Conservation (phyloP, 2,888 invertebrate species). For the Keiferia lycopersicella region DNA sequence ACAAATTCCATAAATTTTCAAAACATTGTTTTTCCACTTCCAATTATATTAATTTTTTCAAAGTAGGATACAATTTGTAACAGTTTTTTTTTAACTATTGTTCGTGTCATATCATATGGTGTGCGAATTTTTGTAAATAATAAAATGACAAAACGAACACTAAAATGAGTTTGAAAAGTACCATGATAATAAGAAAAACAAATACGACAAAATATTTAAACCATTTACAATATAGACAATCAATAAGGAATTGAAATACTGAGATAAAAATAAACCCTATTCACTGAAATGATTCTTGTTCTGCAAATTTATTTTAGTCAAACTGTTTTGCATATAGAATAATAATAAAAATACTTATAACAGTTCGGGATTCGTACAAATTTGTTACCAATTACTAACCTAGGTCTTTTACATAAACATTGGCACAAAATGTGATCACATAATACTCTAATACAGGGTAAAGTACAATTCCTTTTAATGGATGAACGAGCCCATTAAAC, state of each 20-base stretch:
- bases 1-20: constrained; percentile 53
- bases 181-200: background rate
- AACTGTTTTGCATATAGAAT: background rate
- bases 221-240: background rate
- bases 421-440: constrained; percentile 76
- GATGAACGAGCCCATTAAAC: no score
- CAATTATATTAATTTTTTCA: background rate
- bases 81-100: constrained; percentile 4
- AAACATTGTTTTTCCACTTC: constrained; percentile 34
- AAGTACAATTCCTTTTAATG: no score
- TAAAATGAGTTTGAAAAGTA: no score
- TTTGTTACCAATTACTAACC: constrained; percentile 43
- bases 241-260: no score
- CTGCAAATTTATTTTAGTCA: background rate
- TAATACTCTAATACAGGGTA: constrained; percentile 56
- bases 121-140: no score
- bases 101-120: no score
- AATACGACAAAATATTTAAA: background rate
- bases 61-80: background rate
- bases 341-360: no score
- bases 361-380: background rate
- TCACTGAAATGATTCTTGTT: background rate
- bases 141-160: no score
- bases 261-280: background rate
- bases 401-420: constrained; percentile 69